Conservation (phyloP, 1,140 invertebrate genomes). For the Piezodorus guildinii region DNA sequence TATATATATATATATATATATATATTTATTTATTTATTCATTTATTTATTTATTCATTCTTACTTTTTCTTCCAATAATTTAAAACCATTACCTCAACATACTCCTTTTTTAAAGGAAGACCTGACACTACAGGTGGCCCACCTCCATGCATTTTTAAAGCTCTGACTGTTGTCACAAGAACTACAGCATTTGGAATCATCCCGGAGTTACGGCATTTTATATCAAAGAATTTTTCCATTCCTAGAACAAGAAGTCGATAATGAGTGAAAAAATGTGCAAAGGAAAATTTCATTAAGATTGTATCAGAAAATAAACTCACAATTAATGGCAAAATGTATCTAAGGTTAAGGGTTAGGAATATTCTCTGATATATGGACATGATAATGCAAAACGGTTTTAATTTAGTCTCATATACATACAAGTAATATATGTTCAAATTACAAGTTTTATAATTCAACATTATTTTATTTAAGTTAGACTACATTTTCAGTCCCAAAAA, state of each 20-base stretch:
- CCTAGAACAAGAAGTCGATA: slow-evolving; percentile 36
- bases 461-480: no score
- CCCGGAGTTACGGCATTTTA: slow-evolving; percentile 88
- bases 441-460: no score
- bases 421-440: no score
- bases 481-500: no score
- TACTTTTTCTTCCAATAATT: no score
- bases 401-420: no score
- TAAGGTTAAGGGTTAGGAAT: not conserved
- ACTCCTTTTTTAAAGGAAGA: slow-evolving; percentile 67
- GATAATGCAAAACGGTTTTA: no score
- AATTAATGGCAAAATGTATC: not conserved
- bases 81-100: slow-evolving; percentile 63
- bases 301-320: not conserved
- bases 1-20: no score
- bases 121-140: slow-evolving; percentile 81
- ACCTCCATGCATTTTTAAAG: slow-evolving; percentile 97
- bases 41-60: no score
- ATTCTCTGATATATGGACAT: no score
- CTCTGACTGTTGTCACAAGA: slow-evolving; percentile 84
- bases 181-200: slow-evolving; percentile 82
- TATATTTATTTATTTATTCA: no score
- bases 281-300: not conserved
- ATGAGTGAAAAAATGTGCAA: not conserved
- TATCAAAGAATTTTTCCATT: slow-evolving; percentile 99